Evolutionary conservation across 2,797 vertebrate species (phyloP).

Genomic region (Cichlasoma orientale): DNA sequence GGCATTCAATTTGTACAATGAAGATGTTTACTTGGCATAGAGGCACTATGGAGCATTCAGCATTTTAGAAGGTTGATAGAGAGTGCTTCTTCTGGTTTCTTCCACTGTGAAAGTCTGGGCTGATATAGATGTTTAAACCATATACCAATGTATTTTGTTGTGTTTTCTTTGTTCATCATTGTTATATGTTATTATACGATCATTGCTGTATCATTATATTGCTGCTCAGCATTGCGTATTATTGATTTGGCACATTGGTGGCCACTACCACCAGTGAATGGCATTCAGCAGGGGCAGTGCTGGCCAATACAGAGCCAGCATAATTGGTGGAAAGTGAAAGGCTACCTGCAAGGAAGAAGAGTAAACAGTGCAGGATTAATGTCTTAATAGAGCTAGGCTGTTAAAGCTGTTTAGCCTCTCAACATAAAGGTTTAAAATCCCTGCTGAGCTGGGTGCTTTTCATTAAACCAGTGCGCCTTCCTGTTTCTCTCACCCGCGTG

Average conservation of each 20-base stretch:
- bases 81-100: not conserved
- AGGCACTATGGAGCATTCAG: too few species aligned
- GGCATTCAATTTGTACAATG: not conserved
- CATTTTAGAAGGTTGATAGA: not conserved
- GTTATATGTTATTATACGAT: not conserved
- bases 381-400: not conserved
- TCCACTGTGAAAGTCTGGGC: too few species aligned
- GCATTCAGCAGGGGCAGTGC: not conserved
- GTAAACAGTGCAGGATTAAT: not conserved
- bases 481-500: not conserved
- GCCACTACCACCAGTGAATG: not conserved
- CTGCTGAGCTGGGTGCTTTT: not conserved
- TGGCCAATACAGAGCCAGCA: not conserved
- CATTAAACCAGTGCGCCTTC: not conserved
- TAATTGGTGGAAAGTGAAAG: not conserved
- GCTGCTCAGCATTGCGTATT: not conserved
- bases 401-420: not conserved
- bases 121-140: too few species aligned
- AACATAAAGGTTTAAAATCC: not conserved
- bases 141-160: too few species aligned
- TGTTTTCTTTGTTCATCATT: too few species aligned
- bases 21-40: not conserved
- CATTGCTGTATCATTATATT: not conserved
- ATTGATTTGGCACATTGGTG: not conserved
- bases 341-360: not conserved